These are phyloP conservation scores for Brachypterus glaber DNA, from an alignment of 2,888 invertebrate species.

Conservation along the genomic window DNA sequence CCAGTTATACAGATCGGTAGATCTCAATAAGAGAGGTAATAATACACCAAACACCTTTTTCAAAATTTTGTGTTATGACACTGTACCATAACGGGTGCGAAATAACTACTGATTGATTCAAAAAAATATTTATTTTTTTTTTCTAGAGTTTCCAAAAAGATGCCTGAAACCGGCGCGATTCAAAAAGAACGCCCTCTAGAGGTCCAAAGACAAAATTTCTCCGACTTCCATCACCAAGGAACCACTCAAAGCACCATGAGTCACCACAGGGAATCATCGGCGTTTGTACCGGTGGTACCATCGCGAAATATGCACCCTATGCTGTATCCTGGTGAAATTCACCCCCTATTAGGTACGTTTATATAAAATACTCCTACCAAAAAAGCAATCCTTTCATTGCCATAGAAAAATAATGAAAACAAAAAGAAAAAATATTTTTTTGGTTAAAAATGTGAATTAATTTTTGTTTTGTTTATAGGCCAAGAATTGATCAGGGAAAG, in stretches of 20 bases:
- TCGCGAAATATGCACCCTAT: constrained; percentile 64
- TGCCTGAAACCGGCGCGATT: constrained; percentile 27
- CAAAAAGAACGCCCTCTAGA: constrained; percentile 22
- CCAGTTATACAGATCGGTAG: too few species aligned
- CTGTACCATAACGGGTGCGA: too few species aligned
- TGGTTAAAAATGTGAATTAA: too few species aligned
- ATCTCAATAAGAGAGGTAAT: too few species aligned
- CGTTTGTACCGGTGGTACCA: constrained; percentile 81
- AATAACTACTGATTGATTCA: too few species aligned
- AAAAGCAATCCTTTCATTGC: neutral
- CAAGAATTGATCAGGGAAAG: constrained; percentile 50
- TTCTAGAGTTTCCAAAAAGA: constrained; percentile 12
- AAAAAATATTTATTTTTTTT: constrained; percentile 7
- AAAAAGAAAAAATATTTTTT: too few species aligned
- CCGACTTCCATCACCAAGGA: constrained; percentile 34
- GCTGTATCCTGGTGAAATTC: constrained; percentile 61
- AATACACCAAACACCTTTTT: too few species aligned
- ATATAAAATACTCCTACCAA: constrained; percentile 1
- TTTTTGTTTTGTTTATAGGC: constrained; percentile 19
- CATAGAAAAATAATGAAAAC: too few species aligned
- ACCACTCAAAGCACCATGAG: constrained; percentile 28
- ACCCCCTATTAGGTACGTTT: constrained; percentile 44
- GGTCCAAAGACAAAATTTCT: too few species aligned
- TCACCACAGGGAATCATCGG: constrained; percentile 68
- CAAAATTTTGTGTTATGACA: too few species aligned